Evolutionary conservation across 2,888 invertebrate genomes (phyloP).

Genomic region (Rapana venosa): DNA sequence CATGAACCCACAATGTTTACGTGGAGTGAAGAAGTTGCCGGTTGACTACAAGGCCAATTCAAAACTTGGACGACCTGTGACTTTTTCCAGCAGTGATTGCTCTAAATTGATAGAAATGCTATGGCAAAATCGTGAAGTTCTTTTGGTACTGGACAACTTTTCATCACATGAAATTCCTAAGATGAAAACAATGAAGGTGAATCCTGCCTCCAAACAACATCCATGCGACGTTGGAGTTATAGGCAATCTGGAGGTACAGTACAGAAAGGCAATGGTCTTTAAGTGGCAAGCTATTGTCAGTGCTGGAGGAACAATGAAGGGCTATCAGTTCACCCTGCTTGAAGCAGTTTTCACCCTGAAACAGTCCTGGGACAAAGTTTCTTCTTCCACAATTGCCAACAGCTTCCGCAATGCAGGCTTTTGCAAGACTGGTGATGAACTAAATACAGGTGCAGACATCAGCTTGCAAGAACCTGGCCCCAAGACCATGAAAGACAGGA

Average conservation of each 20-base stretch:
- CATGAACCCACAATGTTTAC: conserved; percentile 46
- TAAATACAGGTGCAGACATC: too few species aligned
- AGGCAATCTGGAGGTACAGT: not conserved
- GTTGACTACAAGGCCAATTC: conserved; percentile 38
- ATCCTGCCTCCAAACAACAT: not conserved
- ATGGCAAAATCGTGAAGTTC: not conserved
- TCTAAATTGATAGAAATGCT: not conserved
- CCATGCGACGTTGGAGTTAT: not conserved
- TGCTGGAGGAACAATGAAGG: not conserved
- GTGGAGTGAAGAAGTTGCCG: conserved; percentile 32
- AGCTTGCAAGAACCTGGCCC: not conserved
- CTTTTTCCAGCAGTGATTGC: conserved; percentile 23
- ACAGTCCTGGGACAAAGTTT: too few species aligned
- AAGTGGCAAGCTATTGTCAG: not conserved
- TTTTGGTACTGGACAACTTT: conserved; percentile 24
- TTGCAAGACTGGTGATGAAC: too few species aligned
- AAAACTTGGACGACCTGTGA: conserved; percentile 42
- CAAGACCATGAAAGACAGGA: not conserved
- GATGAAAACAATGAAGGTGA: not conserved
- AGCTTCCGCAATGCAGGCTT: not conserved
- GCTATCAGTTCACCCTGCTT: conserved; percentile 2
- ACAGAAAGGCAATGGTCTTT: conserved; percentile 5
- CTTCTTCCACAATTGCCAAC: not conserved
- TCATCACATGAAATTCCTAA: not conserved
- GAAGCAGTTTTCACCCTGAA: not conserved